Evolutionary conservation across 2,888 invertebrate genomes (phyloP).

Genomic region (Agrilus biguttatus): DNA sequence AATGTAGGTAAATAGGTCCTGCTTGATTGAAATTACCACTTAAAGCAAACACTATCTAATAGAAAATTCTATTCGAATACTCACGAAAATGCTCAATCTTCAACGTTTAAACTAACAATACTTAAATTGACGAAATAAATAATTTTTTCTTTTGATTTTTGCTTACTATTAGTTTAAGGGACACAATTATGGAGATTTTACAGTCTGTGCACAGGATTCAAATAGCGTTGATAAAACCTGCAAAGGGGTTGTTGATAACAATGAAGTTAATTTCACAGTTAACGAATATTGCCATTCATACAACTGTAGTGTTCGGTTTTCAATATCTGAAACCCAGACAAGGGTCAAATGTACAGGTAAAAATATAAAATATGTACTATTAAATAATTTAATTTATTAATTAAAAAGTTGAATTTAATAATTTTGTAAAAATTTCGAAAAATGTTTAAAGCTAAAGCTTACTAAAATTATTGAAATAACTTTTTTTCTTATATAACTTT

Average conservation of each 20-base stretch:
- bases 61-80: not conserved
- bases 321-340: slow-evolving; percentile 35
- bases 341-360: slow-evolving; percentile 45
- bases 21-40: not conserved
- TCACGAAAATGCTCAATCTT: too few species aligned
- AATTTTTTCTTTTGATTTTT: slow-evolving; percentile 1
- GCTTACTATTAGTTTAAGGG: slow-evolving; percentile 22
- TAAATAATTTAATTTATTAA: too few species aligned
- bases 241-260: slow-evolving; percentile 33
- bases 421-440: too few species aligned
- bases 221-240: slow-evolving; percentile 29
- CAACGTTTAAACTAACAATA: too few species aligned
- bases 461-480: too few species aligned
- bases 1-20: not conserved
- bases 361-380: not conserved
- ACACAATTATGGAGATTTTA: slow-evolving; percentile 24
- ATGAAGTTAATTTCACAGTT: slow-evolving; percentile 34
- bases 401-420: too few species aligned
- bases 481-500: too few species aligned
- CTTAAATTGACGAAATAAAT: too few species aligned
- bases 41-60: not conserved
- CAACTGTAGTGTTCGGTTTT: slow-evolving; percentile 31
- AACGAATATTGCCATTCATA: slow-evolving; percentile 37
- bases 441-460: too few species aligned
- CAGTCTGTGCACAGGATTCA: slow-evolving; percentile 19